Evolutionary conservation across 64 coral and sea anemone species (phyloP), one percentile per base, ranked within the genome.

Genomic region (Porites lutea): DNA sequence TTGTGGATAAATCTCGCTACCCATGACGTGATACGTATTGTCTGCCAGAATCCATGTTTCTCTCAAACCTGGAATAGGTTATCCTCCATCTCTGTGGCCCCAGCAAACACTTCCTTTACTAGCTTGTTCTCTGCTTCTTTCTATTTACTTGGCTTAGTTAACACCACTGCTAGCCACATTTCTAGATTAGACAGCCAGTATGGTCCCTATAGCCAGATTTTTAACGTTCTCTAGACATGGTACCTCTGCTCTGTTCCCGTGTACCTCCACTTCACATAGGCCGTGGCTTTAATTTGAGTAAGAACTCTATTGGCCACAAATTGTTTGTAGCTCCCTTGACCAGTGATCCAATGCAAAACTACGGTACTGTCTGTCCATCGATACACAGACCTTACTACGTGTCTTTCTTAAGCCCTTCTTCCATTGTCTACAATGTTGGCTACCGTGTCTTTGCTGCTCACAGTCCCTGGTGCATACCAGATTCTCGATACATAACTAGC

Each of bases 361-460:
- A 94, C 92, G 1, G 67, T 94, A 22, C 78, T 94, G 52, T 94
- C 86, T 11, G 74, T 77, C 92, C 92, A 94, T 72, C 92, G 37
- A n/a, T 75, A 65, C 0, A 90, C 78, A 9, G 46, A 68, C 8
- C 19, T 90, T 13, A 90, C 87, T 62, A 59, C 55, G 47, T n/a
- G 62, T 19, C 79, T 79, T 22, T 69, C 72, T 8, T 86, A 72
- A 2, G 93, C 20, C 27, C 27, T 37, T 15, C 21, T 23, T 15
- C 89, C 87, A 22, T 85, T 94, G 59, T 89, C n/a, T 13, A 89
- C 88, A 50, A 89, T 9, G 62, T 89, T 94, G 12, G 88, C 86
- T 0, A 50, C 4, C 83, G 45, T 5, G 91, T 16, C 45, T 88
- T 93, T 45, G 61, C 84, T 45, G 23, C 49, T 14, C 87, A 48